Conservation (phyloP, 53 echinoderm and acorn worm species). For the Apostichopus leukothele region DNA sequence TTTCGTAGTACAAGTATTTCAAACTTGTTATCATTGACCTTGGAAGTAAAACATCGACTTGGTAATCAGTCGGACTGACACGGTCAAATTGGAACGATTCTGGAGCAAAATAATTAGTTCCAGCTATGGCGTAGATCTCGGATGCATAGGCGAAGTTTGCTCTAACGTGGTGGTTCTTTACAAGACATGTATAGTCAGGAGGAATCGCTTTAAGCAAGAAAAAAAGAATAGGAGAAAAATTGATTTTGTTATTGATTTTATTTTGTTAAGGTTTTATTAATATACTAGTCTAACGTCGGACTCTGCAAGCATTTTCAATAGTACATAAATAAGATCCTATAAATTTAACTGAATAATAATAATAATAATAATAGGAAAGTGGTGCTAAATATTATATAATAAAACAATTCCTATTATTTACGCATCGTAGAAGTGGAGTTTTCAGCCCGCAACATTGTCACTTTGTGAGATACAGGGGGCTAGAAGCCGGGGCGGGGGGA, state of each 20-base stretch:
- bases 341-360: too few species aligned
- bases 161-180: slow-evolving; percentile 14
- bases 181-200: slow-evolving; percentile 22
- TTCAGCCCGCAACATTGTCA: too few species aligned
- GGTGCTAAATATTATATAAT: too few species aligned
- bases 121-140: slow-evolving; percentile 23
- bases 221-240: background rate
- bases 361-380: too few species aligned
- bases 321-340: too few species aligned
- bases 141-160: slow-evolving; percentile 10
- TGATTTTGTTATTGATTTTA: background rate
- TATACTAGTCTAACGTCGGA: too few species aligned
- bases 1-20: background rate
- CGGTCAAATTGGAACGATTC: background rate
- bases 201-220: slow-evolving; percentile 7
- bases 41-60: background rate
- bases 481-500: too few species aligned
- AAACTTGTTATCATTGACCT: background rate
- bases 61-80: background rate
- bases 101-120: background rate
- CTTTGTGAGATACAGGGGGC: too few species aligned
- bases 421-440: too few species aligned
- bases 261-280: too few species aligned
- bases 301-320: too few species aligned
- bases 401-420: too few species aligned